Evolutionary conservation across 1,140 invertebrate species (phyloP).

Genomic region (Calliopsis andreniformis): DNA sequence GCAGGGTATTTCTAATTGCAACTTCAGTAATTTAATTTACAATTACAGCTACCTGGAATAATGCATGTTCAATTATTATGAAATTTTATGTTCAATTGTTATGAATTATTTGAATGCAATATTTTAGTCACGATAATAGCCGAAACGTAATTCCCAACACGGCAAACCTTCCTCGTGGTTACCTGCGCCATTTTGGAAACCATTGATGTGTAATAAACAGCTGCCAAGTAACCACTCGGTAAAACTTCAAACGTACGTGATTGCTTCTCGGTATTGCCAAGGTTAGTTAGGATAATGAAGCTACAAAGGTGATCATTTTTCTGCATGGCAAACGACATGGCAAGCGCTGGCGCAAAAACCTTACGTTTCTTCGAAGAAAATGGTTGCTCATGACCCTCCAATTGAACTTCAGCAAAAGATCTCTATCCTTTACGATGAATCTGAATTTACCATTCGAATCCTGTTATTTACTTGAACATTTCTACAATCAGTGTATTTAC

Average conservation of each 20-base stretch:
- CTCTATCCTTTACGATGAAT: conserved; percentile 15
- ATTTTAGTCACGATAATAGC: no score
- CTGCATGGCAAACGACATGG: conserved; percentile 13
- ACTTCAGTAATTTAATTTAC: no score
- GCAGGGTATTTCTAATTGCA: no score
- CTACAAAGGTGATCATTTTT: conserved; percentile 26
- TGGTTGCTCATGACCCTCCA: conserved; percentile 42
- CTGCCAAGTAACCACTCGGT: background rate
- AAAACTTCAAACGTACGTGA: conserved; percentile 8
- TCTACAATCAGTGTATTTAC: no score
- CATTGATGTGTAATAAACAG: background rate
- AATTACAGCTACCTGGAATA: no score
- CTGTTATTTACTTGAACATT: no score
- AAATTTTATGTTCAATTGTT: no score
- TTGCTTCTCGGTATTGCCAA: conserved; percentile 13
- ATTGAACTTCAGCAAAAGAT: conserved; percentile 47
- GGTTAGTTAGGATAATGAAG: conserved; percentile 11
- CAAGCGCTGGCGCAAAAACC: conserved; percentile 30
- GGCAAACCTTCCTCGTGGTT: background rate
- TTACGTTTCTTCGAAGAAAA: conserved; percentile 41
- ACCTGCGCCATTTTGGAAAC: background rate
- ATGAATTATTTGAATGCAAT: no score
- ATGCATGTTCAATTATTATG: no score
- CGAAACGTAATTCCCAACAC: no score
- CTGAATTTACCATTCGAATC: background rate